These are phyloP conservation scores for Burhinus oedicnemus DNA, from an alignment of 2,113 vertebrate genomes.

Conservation along the genomic window DNA sequence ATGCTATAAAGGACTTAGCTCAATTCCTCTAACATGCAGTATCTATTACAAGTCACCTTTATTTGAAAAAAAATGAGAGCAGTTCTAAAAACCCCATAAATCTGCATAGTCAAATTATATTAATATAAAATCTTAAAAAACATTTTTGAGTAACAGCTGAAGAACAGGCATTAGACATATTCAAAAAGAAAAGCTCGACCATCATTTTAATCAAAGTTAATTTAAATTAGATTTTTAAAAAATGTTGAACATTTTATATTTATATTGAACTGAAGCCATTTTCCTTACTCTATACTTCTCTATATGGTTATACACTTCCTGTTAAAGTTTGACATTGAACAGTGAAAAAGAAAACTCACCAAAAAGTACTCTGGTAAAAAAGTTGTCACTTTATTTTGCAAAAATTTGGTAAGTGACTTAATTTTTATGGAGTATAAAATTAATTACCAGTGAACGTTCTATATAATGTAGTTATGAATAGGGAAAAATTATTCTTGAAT, in stretches of 20 bases:
- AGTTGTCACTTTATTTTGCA: accelerated
- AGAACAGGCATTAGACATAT: background rate
- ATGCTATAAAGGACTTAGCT: background rate
- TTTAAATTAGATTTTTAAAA: background rate
- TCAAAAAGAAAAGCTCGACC: background rate
- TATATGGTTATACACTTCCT: background rate
- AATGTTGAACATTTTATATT: background rate
- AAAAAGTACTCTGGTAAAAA: background rate
- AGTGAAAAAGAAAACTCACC: background rate
- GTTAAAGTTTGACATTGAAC: background rate
- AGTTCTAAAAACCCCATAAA: background rate
- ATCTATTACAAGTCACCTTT: background rate
- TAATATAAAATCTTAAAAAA: background rate
- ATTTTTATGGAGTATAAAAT: background rate
- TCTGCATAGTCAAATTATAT: background rate
- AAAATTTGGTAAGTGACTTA: background rate
- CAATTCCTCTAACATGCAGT: background rate
- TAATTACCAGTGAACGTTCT: background rate
- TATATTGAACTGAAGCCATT: background rate
- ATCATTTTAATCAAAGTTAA: background rate
- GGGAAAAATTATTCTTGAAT: background rate
- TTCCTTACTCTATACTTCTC: background rate
- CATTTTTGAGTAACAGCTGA: background rate
- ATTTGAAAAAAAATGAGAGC: background rate
- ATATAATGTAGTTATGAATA: background rate